A percentile compares a stretch with the other conserved stretches of the same genome.
phyloP scores from a whole-genome alignment of 2,888 invertebrate genomes.

The Argyra leucocephala region DNA sequence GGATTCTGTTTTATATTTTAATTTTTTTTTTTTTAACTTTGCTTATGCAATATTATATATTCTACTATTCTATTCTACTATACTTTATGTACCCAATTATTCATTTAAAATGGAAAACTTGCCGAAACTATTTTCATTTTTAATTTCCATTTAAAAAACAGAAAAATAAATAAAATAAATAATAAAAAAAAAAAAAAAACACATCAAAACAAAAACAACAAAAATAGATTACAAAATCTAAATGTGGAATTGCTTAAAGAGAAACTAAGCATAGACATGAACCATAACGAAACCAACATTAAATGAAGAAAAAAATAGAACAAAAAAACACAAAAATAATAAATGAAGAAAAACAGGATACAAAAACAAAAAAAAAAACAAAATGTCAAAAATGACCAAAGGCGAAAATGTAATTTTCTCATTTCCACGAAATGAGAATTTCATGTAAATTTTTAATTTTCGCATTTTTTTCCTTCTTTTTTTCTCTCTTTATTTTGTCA shows the following conservation, averaged over 20 bases:
- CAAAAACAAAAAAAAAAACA: background rate
- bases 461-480: no score
- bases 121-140: background rate
- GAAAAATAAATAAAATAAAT: no score
- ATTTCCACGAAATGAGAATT: slow-evolving; percentile 1
- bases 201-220: background rate
- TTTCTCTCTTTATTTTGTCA: background rate
- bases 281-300: no score
- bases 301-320: no score
- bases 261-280: no score
- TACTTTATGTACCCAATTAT: no score
- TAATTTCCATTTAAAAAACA: background rate
- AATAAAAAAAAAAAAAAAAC: background rate
- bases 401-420: slow-evolving; percentile 1
- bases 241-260: no score
- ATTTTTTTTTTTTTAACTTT: background rate
- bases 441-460: background rate
- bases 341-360: no score
- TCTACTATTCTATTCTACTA: background rate
- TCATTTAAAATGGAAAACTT: background rate
- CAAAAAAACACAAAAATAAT: no score
- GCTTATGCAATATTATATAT: no score
- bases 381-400: background rate
- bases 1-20: background rate
- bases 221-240: no score